Evolutionary conservation across 2,113 vertebrate species (phyloP).

Genomic region (Tretioscincus oriximinensis): DNA sequence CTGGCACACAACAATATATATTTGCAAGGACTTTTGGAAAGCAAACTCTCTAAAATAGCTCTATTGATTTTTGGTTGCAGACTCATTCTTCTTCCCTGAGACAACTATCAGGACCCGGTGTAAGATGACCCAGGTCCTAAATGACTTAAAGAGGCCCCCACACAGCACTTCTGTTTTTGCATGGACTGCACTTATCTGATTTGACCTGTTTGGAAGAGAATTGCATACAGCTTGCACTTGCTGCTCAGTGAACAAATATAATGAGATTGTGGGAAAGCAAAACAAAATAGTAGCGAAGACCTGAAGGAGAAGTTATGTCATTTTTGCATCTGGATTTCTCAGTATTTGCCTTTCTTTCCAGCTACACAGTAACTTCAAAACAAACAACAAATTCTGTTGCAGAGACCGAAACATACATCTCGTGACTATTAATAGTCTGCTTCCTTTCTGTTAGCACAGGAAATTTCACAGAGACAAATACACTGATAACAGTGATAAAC

Average conservation of each 20-base stretch:
- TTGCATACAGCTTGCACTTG: too few relatives aligned
- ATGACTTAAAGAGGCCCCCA: too few relatives aligned
- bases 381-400: conserved; percentile 44
- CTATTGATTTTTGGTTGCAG: too few relatives aligned
- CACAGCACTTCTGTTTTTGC: too few relatives aligned
- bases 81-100: too few relatives aligned
- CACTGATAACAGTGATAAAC: conserved; percentile 69
- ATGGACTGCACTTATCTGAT: too few relatives aligned
- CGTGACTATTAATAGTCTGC: conserved; percentile 60
- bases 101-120: too few relatives aligned
- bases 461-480: conserved; percentile 70
- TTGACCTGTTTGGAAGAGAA: too few relatives aligned
- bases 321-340: neutral
- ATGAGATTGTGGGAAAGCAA: neutral
- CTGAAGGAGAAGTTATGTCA: neutral
- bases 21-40: too few relatives aligned
- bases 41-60: too few relatives aligned
- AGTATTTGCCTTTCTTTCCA: neutral
- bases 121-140: too few relatives aligned
- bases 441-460: conserved; percentile 69
- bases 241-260: neutral
- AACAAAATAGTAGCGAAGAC: neutral
- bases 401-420: conserved; percentile 59
- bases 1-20: too few relatives aligned
- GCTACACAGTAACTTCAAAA: conserved; percentile 26